Evolutionary conservation across 2,888 invertebrate genomes (phyloP).

Genomic region (Aproaerema taeniolella): DNA sequence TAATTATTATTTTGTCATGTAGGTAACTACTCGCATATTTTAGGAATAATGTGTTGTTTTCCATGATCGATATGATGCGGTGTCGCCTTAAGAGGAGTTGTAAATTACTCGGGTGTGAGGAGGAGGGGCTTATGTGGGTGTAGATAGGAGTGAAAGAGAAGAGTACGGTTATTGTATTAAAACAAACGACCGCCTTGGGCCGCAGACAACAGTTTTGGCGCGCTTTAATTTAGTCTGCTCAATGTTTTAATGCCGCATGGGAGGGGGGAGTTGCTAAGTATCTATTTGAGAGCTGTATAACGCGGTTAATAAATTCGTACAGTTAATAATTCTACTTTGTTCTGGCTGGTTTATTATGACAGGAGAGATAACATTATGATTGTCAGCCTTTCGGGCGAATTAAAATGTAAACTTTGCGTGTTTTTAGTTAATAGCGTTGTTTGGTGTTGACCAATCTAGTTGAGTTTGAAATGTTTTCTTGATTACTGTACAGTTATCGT

Average conservation of each 20-base stretch:
- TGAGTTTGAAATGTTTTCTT: too few species aligned
- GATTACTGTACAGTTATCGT: too few species aligned
- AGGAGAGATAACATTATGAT: conserved; percentile 12
- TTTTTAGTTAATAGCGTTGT: too few species aligned
- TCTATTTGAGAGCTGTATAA: conserved; percentile 71
- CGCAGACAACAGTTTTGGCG: conserved; percentile 73
- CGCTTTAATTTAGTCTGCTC: conserved; percentile 75
- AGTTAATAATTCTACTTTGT: conserved; percentile 59
- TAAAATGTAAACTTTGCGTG: conserved; percentile 37
- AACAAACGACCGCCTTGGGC: conserved; percentile 75
- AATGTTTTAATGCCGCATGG: conserved; percentile 70
- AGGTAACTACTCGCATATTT: background rate
- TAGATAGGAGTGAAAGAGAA: conserved; percentile 57
- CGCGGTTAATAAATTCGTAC: conserved; percentile 65
- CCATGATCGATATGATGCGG: conserved; percentile 40
- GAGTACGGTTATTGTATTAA: conserved; percentile 71
- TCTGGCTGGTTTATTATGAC: conserved; percentile 15
- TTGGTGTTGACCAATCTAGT: too few species aligned
- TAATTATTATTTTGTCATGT: conserved; percentile 6
- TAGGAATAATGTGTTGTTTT: conserved; percentile 19
- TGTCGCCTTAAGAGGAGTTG: conserved; percentile 64
- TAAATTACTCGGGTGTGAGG: conserved; percentile 49
- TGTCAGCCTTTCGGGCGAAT: conserved; percentile 26
- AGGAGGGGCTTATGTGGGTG: conserved; percentile 37
- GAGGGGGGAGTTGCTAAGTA: conserved; percentile 57